These are phyloP conservation scores for Patagioenas fasciata DNA, from an alignment of 2,113 vertebrate genomes.

Conservation along the genomic window DNA sequence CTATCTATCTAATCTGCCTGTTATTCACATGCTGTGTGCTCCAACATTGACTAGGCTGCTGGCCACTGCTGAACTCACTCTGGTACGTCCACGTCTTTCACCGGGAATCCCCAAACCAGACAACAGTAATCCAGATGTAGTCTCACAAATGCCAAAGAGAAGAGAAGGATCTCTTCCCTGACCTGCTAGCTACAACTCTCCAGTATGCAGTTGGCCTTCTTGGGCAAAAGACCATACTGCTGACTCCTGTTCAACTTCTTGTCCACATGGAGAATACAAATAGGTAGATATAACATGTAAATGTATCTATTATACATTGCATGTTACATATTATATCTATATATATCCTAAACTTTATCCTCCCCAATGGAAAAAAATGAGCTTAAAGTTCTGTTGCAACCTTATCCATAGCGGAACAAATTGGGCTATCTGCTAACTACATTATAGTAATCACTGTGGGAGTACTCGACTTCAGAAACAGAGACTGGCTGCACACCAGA, in stretches of 20 bases:
- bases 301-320: background rate
- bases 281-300: background rate
- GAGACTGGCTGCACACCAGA: slow-evolving; percentile 43
- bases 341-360: background rate
- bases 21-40: background rate
- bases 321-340: background rate
- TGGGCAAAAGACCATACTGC: background rate
- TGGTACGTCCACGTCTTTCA: background rate
- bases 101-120: background rate
- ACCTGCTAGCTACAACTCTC: background rate
- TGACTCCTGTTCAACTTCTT: background rate
- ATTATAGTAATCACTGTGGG: slow-evolving; percentile 39
- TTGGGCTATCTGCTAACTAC: slow-evolving; percentile 50
- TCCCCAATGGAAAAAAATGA: background rate
- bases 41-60: background rate
- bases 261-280: background rate
- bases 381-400: slow-evolving; percentile 5
- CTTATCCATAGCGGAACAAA: slow-evolving; percentile 16
- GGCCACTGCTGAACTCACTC: background rate
- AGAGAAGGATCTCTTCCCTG: background rate
- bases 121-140: background rate
- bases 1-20: background rate
- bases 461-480: slow-evolving; percentile 20
- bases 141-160: background rate
- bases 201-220: background rate